Percentiles rank a stretch among this genome's conserved stretches.
phyloP scores from a whole-genome alignment of 2,888 invertebrate genomes.

The Drosophila demipolita region DNA sequence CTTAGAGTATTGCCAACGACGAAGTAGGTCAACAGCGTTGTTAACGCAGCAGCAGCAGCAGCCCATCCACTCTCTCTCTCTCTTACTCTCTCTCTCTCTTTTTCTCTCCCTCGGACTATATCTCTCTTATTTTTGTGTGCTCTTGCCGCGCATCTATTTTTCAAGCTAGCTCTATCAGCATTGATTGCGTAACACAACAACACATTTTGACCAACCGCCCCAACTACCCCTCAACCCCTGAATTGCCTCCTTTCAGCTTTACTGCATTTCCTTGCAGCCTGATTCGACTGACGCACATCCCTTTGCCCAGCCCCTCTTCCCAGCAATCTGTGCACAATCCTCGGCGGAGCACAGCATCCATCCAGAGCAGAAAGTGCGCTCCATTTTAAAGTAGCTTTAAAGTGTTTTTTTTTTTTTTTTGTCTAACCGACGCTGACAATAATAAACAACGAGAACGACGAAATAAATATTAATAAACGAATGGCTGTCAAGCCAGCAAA shows the following conservation, averaged over 20 bases:
- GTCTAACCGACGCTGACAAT: conserved; percentile 6
- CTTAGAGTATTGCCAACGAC: conserved; percentile 60
- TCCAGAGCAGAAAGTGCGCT: background rate
- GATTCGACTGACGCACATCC: conserved; percentile 3
- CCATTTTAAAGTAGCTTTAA: conserved; percentile 19
- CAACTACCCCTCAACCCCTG: background rate
- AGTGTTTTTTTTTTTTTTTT: background rate
- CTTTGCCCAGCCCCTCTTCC: background rate
- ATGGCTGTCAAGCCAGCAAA: conserved; percentile 66
- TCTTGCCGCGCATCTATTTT: conserved; percentile 45
- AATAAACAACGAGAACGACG: conserved; percentile 21
- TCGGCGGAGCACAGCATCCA: background rate
- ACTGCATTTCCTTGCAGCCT: conserved; percentile 73
- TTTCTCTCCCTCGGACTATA: conserved; percentile 3
- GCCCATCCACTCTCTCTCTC: conserved; percentile 14
- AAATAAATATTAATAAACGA: conserved; percentile 66
- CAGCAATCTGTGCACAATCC: background rate
- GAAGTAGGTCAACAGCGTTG: conserved; percentile 75
- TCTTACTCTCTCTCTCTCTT: conserved; percentile 7
- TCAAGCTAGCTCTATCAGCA: conserved; percentile 53
- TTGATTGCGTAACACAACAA: conserved; percentile 71
- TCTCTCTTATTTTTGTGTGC: conserved; percentile 17
- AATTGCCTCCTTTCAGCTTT: conserved; percentile 25
- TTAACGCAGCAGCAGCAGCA: conserved; percentile 32
- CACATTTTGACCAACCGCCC: conserved; percentile 38